A percentile compares a stretch with the other conserved stretches of the same genome.
Evolutionary conservation across 2,888 invertebrate species (phyloP).

Genomic region (Bombylius major): DNA sequence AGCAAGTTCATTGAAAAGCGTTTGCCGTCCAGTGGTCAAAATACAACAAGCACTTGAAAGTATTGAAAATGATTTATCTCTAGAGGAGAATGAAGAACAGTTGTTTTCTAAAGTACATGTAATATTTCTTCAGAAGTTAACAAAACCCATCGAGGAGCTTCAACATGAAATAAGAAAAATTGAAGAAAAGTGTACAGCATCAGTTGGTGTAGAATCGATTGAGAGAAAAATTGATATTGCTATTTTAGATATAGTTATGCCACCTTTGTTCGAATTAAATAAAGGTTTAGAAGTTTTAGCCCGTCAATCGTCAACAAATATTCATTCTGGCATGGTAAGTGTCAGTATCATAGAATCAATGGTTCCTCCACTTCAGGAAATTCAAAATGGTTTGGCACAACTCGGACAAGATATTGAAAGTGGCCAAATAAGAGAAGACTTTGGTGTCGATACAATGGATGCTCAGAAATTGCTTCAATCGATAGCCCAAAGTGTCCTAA

Average conservation of each 20-base stretch:
- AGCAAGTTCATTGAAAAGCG: conserved; percentile 28
- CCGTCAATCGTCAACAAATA: conserved; percentile 25
- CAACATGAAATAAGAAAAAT: conserved; percentile 26
- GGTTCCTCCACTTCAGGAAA: conserved; percentile 46
- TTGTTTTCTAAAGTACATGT: conserved; percentile 31
- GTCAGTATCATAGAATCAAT: conserved; percentile 37
- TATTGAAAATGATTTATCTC: conserved; percentile 30
- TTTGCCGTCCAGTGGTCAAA: conserved; percentile 36
- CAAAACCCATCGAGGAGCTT: conserved; percentile 27
- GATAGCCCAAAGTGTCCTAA: conserved; percentile 34
- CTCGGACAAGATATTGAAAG: conserved; percentile 38
- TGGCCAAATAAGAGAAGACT: conserved; percentile 28
- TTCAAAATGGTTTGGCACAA: conserved; percentile 41
- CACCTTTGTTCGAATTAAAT: conserved; percentile 49
- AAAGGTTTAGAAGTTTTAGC: conserved; percentile 43
- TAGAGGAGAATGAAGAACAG: conserved; percentile 31
- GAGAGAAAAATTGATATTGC: conserved; percentile 43
- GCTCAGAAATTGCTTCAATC: conserved; percentile 34
- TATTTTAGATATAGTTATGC: conserved; percentile 49
- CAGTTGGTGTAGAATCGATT: conserved; percentile 21
- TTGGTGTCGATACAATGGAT: conserved; percentile 29
- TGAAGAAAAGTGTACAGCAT: conserved; percentile 21
- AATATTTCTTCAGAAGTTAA: conserved; percentile 27
- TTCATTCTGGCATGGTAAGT: conserved; percentile 33
- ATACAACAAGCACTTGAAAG: conserved; percentile 37